These are phyloP conservation scores for Leptopilina boulardi DNA, from an alignment of 1,140 invertebrate species.

Conservation along the genomic window DNA sequence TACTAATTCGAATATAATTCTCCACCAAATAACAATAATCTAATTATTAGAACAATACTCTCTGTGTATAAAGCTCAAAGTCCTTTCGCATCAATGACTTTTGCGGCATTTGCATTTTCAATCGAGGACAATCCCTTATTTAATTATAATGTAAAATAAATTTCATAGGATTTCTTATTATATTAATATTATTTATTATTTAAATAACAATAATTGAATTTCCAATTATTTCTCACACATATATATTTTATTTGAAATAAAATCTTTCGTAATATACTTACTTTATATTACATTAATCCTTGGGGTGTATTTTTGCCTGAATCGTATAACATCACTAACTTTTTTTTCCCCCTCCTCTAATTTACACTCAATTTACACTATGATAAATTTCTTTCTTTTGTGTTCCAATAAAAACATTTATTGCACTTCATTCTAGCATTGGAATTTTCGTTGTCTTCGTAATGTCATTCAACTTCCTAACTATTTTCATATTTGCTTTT, in stretches of 20 bases:
- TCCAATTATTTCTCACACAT: constrained; percentile 3
- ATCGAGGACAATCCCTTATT: constrained; percentile 18
- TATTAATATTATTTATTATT: too few species aligned
- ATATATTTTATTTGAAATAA: not conserved
- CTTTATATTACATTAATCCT: constrained; percentile 29
- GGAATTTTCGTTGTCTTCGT: not conserved
- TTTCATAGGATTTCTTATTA: too few species aligned
- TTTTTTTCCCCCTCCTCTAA: not conserved
- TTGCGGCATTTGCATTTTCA: not conserved
- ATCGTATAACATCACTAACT: constrained; percentile 18
- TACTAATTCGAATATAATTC: not conserved
- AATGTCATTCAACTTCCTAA: not conserved
- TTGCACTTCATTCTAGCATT: not conserved
- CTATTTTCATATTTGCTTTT: not conserved
- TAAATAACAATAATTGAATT: not conserved
- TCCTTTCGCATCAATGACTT: not conserved
- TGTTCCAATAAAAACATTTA: not conserved
- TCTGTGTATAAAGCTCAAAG: not conserved
- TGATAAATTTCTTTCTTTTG: not conserved
- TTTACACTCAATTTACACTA: not conserved
- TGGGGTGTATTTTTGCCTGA: not conserved
- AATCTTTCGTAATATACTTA: constrained; percentile 19
- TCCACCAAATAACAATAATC: not conserved
- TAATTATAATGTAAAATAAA: not conserved
- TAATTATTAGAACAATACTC: not conserved